These are phyloP conservation scores for Gila orcuttii DNA, from an alignment of 2,113 vertebrate genomes.

Conservation along the genomic window DNA sequence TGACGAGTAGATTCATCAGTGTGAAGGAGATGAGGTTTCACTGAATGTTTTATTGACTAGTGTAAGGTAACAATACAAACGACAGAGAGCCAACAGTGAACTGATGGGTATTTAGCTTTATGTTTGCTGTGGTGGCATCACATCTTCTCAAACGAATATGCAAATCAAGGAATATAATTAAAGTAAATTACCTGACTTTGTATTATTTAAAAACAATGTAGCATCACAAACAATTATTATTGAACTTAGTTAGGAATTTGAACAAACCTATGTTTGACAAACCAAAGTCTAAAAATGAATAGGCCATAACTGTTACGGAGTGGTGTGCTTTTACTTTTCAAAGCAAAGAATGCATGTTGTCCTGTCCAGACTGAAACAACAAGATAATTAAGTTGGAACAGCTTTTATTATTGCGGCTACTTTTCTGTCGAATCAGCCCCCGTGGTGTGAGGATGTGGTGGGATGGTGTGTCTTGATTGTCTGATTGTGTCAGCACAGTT, in stretches of 20 bases:
- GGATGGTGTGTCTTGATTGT: constrained; percentile 26
- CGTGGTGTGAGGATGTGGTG: constrained; percentile 25
- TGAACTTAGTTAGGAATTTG: too few species aligned
- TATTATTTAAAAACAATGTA: not conserved
- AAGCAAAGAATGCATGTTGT: constrained; percentile 3
- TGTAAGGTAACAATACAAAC: constrained; percentile 56
- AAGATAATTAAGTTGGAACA: constrained; percentile 23
- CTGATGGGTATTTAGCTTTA: constrained; percentile 14
- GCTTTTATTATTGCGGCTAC: constrained; percentile 40
- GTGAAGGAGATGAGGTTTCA: constrained; percentile 58
- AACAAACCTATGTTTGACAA: too few species aligned
- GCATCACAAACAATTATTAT: too few species aligned
- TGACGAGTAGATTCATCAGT: constrained; percentile 40
- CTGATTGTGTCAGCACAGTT: constrained; percentile 29
- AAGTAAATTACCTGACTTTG: not conserved
- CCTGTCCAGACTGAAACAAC: constrained; percentile 30
- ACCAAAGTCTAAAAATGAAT: too few species aligned
- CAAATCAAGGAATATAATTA: too few species aligned
- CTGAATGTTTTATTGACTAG: constrained; percentile 65
- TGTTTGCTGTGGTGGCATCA: not conserved
- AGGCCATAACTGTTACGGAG: too few species aligned
- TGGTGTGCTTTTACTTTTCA: too few species aligned
- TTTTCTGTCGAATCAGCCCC: constrained; percentile 49
- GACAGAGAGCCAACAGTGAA: constrained; percentile 1
- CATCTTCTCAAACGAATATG: not conserved